These are phyloP conservation scores for Echiichthys vipera DNA, from an alignment of 2,797 vertebrate species.

Conservation along the genomic window DNA sequence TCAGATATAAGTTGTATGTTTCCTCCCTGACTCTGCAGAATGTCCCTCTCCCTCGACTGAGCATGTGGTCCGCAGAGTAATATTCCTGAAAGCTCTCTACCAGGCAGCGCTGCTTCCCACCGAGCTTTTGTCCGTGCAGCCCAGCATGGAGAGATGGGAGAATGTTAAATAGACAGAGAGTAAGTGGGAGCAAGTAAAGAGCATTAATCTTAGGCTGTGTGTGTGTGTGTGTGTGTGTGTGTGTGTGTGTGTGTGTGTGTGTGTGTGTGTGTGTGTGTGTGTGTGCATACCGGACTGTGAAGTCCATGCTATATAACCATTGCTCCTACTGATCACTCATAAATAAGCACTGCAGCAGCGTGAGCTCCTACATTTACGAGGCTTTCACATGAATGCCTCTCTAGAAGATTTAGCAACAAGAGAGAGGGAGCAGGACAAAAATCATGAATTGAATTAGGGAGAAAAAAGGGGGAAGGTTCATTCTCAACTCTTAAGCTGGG, in stretches of 20 bases:
- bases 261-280: conserved; percentile 26
- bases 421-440: conserved; percentile 31
- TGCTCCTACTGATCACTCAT: conserved; percentile 52
- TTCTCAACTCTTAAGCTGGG: conserved; percentile 58
- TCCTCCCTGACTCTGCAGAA: conserved; percentile 77
- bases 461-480: conserved; percentile 55
- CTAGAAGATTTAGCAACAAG: conserved; percentile 45
- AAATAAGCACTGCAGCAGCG: conserved; percentile 59
- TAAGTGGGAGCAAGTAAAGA: conserved; percentile 60
- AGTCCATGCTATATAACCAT: conserved; percentile 42
- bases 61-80: conserved; percentile 73
- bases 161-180: conserved; percentile 76
- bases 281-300: conserved; percentile 16
- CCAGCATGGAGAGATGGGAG: conserved; percentile 59
- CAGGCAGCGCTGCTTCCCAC: conserved; percentile 69
- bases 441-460: conserved; percentile 74
- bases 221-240: conserved; percentile 25
- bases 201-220: conserved; percentile 50
- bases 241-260: conserved; percentile 23
- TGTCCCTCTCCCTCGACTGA: conserved; percentile 36
- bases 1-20: conserved; percentile 45
- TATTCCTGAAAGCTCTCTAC: conserved; percentile 81
- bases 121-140: conserved; percentile 75
- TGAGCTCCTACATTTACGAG: conserved; percentile 63
- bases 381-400: conserved; percentile 60